Evolutionary conservation across 2,888 invertebrate genomes (phyloP).

Genomic region (Oscheius onirici): DNA sequence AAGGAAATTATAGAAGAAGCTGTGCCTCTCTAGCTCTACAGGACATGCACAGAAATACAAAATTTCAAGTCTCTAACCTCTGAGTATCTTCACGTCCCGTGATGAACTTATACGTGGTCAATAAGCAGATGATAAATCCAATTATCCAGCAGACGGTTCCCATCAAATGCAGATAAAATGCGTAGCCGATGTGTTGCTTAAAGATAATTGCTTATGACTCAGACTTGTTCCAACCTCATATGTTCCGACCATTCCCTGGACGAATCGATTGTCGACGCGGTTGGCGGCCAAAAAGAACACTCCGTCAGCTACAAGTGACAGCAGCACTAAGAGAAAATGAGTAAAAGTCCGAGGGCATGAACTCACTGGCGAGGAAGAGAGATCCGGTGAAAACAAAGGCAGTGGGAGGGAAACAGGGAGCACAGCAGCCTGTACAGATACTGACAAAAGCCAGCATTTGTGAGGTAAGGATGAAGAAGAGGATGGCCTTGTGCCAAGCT

Average conservation of each 20-base stretch:
- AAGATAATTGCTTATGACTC: not conserved
- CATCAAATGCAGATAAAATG: slow-evolving; percentile 69
- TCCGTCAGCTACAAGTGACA: slow-evolving; percentile 66
- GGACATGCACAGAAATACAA: slow-evolving; percentile 25
- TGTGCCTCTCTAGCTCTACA: slow-evolving; percentile 24
- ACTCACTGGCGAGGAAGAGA: slow-evolving; percentile 67
- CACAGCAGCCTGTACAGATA: slow-evolving; percentile 68
- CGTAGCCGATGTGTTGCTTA: slow-evolving; percentile 68
- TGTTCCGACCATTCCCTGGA: slow-evolving; percentile 70
- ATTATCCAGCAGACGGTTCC: slow-evolving; percentile 66
- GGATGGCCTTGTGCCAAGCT: slow-evolving; percentile 70
- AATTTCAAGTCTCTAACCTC: slow-evolving; percentile 43
- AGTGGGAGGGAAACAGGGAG: slow-evolving; percentile 65
- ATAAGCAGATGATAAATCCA: slow-evolving; percentile 64
- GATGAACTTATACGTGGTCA: slow-evolving; percentile 67
- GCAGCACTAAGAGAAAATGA: slow-evolving; percentile 55
- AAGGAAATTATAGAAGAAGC: slow-evolving; percentile 9
- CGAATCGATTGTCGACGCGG: slow-evolving; percentile 69
- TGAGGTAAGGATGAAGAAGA: slow-evolving; percentile 69
- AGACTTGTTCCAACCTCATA: slow-evolving; percentile 56
- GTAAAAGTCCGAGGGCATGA: not conserved
- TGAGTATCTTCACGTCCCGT: slow-evolving; percentile 44
- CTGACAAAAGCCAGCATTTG: slow-evolving; percentile 65
- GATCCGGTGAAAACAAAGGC: slow-evolving; percentile 68
- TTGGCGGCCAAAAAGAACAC: slow-evolving; percentile 71